Percentiles rank a stretch among this genome's conserved stretches.
Evolutionary conservation across 2,888 invertebrate species (phyloP).

Genomic region (Cyaniris semiargus): DNA sequence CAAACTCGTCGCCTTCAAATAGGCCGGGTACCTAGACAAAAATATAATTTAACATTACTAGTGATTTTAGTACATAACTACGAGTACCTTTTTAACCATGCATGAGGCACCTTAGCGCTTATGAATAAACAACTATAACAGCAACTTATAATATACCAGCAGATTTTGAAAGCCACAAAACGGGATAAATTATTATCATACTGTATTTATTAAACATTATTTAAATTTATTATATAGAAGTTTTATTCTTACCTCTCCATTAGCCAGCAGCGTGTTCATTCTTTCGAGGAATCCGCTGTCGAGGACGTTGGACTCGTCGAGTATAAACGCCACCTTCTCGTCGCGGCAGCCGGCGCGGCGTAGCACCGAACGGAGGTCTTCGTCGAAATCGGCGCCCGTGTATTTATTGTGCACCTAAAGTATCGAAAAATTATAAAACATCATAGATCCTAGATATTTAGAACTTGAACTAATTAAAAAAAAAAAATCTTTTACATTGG

Average conservation of each 20-base stretch:
- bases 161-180: no score
- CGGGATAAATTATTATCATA: no score
- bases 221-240: no score
- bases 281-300: conserved; percentile 99
- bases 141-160: no score
- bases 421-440: neutral
- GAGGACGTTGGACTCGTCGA: conserved; percentile 99
- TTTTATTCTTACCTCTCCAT: conserved; percentile 87
- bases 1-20: conserved; percentile 98
- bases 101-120: no score
- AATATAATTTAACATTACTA: neutral
- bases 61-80: no score
- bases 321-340: conserved; percentile 99
- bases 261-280: conserved; percentile 99
- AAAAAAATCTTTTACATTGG: neutral
- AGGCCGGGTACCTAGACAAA: conserved; percentile 87
- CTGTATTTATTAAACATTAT: no score
- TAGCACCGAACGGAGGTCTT: conserved; percentile 94
- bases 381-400: conserved; percentile 99
- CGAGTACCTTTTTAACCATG: no score
- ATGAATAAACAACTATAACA: no score
- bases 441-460: no score
- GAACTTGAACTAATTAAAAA: no score
- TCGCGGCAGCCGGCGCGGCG: conserved; percentile 94
- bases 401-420: conserved; percentile 98